Evolutionary conservation across 2,113 vertebrate genomes (phyloP).

Genomic region (Lathamus discolor): DNA sequence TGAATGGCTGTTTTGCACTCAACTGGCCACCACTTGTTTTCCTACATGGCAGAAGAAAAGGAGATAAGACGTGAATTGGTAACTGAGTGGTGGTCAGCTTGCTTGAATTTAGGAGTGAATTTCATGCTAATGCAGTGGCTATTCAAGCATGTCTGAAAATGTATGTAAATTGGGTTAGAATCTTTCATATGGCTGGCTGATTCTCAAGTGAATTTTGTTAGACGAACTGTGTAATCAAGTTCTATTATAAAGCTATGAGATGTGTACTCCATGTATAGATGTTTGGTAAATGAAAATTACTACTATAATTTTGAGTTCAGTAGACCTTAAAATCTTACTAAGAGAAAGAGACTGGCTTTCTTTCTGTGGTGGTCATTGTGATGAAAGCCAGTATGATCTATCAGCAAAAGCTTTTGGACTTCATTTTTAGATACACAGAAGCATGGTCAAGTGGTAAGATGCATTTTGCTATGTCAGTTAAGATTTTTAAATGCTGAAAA

Average conservation of each 20-base stretch:
- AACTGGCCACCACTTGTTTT: not conserved
- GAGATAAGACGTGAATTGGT: not conserved
- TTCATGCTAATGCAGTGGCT: not conserved
- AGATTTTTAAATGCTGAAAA: not conserved
- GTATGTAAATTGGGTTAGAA: not conserved
- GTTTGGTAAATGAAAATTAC: not conserved
- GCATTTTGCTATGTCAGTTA: not conserved
- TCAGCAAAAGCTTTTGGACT: not conserved
- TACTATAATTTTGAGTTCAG: not conserved
- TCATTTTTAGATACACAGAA: not conserved
- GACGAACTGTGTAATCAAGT: conserved; percentile 9
- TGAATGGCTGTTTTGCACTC: not conserved
- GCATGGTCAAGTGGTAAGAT: not conserved
- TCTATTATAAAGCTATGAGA: not conserved
- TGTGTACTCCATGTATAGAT: not conserved
- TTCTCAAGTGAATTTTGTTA: conserved; percentile 9
- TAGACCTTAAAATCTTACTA: not conserved
- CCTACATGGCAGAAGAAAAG: not conserved
- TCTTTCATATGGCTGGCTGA: not conserved
- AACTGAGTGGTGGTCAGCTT: not conserved
- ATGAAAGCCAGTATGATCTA: not conserved
- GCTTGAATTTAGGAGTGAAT: not conserved
- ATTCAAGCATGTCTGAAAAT: not conserved
- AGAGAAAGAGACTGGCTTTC: not conserved
- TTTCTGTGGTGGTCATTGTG: not conserved